Percentiles rank a stretch among this genome's conserved stretches.
These are phyloP conservation scores for Theonella swinhoei DNA, from an alignment of 37 sponge, comb jelly and placozoan species.

Conservation along the genomic window DNA sequence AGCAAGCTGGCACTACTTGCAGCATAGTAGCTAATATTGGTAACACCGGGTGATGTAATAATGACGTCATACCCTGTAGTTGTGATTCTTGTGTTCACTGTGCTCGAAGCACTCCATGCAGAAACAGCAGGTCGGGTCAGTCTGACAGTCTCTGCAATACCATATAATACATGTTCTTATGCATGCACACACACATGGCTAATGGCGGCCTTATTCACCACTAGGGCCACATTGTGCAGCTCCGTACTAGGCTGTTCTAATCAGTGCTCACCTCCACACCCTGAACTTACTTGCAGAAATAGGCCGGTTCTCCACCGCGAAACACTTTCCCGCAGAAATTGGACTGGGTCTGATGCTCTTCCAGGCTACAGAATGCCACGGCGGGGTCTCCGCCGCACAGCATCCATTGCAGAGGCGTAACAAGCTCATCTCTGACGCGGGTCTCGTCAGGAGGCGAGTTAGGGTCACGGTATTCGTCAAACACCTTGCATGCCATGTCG, in stretches of 20 bases:
- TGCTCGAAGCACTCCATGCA: slow-evolving; percentile 89
- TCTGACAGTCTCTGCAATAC: slow-evolving; percentile 77
- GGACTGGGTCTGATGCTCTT: slow-evolving; percentile 16
- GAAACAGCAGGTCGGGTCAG: slow-evolving; percentile 90
- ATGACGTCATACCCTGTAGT: slow-evolving; percentile 61
- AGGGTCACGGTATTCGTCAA: neutral
- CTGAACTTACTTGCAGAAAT: slow-evolving; percentile 69
- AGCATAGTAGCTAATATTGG: too few relatives aligned
- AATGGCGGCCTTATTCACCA: too few relatives aligned
- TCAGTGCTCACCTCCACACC: neutral
- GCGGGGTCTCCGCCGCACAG: slow-evolving; percentile 51
- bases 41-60: neutral
- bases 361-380: slow-evolving; percentile 21
- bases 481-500: slow-evolving; percentile 32
- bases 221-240: too few relatives aligned
- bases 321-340: slow-evolving; percentile 80
- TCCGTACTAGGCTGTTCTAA: neutral
- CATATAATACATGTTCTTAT: neutral
- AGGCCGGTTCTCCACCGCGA: slow-evolving; percentile 71
- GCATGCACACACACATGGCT: neutral
- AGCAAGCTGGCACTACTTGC: too few relatives aligned
- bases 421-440: slow-evolving; percentile 4
- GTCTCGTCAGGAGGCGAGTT: slow-evolving; percentile 19
- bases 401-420: slow-evolving; percentile 51
- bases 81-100: slow-evolving; percentile 82